Conservation (phyloP, 2,888 invertebrate species). For the Erynnis tages region DNA sequence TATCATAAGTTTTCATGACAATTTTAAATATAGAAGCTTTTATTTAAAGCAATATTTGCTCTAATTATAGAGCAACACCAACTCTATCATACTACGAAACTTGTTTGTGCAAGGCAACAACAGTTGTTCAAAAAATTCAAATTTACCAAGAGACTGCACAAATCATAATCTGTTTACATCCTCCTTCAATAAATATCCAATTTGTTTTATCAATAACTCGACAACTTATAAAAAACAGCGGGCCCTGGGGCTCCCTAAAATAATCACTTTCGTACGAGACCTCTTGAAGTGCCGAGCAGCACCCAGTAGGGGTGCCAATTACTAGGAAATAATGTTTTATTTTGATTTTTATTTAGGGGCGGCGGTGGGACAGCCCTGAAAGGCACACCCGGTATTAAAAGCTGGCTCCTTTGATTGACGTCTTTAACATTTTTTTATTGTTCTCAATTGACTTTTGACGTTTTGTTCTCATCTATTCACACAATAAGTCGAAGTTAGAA, state of each 20-base stretch:
- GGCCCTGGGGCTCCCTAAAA: constrained; percentile 39
- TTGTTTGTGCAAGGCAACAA: background rate
- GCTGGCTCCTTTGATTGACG: constrained; percentile 72
- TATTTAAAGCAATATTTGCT: too few relatives aligned
- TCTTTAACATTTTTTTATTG: constrained; percentile 65
- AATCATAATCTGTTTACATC: constrained; percentile 26
- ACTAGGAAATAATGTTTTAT: constrained; percentile 76
- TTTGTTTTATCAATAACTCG: constrained; percentile 28
- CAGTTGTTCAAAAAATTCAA: background rate
- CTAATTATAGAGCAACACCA: too few relatives aligned
- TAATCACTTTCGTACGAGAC: constrained; percentile 75
- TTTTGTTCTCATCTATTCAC: constrained; percentile 47
- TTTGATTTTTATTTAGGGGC: constrained; percentile 79
- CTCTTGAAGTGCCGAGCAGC: constrained; percentile 71
- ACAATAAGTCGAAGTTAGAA: constrained; percentile 20
- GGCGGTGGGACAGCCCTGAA: constrained; percentile 77
- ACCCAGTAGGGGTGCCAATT: constrained; percentile 78
- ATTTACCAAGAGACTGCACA: constrained; percentile 6
- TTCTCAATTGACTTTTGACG: constrained; percentile 62
- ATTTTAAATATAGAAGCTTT: too few relatives aligned
- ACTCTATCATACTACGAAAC: background rate
- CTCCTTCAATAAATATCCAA: constrained; percentile 38
- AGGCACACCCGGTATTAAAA: constrained; percentile 76
- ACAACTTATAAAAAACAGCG: constrained; percentile 20
- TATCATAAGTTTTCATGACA: too few relatives aligned